Conservation (phyloP, 2,113 vertebrate species). For the Tauraco erythrolophus region DNA sequence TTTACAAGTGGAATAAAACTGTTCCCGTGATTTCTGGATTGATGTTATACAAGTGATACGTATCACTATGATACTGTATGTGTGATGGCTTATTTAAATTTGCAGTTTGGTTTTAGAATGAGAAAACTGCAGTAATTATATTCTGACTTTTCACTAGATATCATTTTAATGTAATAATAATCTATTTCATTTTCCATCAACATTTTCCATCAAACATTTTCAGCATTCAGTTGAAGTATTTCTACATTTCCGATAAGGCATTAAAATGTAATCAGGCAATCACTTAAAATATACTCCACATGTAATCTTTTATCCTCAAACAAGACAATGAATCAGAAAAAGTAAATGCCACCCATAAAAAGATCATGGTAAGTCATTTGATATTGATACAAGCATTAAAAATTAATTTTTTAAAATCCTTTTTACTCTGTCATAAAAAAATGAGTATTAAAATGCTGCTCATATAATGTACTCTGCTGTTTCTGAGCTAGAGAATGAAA, state of each 20-base stretch:
- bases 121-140: background rate
- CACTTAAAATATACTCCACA: background rate
- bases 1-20: background rate
- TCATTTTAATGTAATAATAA: background rate
- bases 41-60: background rate
- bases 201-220: constrained; percentile 10
- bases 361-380: background rate
- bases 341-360: background rate
- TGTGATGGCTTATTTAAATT: background rate
- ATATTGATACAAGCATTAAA: background rate
- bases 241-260: background rate
- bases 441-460: background rate
- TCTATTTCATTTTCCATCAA: background rate
- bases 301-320: background rate
- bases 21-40: background rate
- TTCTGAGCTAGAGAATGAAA: background rate
- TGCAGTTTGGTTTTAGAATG: background rate
- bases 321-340: background rate
- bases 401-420: background rate
- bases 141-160: background rate
- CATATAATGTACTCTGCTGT: background rate
- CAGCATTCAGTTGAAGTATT: background rate
- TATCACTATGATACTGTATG: background rate
- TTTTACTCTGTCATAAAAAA: background rate
- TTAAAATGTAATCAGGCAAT: constrained; percentile 38